Evolutionary conservation across 1,140 invertebrate genomes (phyloP), one percentile per base, ranked within the genome.

Genomic region (Zaprionus kolodkinae): DNA sequence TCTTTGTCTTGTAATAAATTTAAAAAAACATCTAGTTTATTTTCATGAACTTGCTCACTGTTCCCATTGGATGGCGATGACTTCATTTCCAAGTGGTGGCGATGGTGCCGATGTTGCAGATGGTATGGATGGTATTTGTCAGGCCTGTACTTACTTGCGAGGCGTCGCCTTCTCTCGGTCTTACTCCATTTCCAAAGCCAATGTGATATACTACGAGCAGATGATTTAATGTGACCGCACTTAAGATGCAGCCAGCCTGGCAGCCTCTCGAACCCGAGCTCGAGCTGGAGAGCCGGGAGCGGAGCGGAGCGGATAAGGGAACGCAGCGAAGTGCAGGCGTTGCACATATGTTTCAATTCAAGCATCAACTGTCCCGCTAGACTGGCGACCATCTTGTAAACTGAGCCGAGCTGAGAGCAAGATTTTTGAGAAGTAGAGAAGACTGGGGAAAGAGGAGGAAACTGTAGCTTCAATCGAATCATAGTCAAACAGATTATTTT

Each of bases 201-300:
- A 56, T 65, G 75, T 88, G 84, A 88, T 84, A 85, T 84, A 88
- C 81, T 85, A 79, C 81, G 64, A 89, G 81, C 85, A 89, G 85
- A 89, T 89, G 85, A 89, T 85, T 89, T 89, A 89, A 89, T 89
- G 83, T 79, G 71, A 89, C 85, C 85, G 76, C 85, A 89, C 84
- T 88, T 84, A 81, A 88, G 78, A 81, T 73, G 71, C 80, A 81
- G 81, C 69, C 76, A 43, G 61, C 33, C 38, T 63, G 21, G 21
- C 21, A 21, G 25, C 48, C 11, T 2, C 64, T 67, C 70, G 54
- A 69, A 66, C 35, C 71, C 55, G 67, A 55, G 36, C 36, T 64
- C 48, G 27, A 30, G 3, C 27, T 6, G 27, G 3, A 33, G 17
- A 52, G 61, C 33, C 35, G n/a, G n/a, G 13, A 40, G 13, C 13